Evolutionary conservation across 2,888 invertebrate genomes (phyloP).

Genomic region (Adineta ricciae): DNA sequence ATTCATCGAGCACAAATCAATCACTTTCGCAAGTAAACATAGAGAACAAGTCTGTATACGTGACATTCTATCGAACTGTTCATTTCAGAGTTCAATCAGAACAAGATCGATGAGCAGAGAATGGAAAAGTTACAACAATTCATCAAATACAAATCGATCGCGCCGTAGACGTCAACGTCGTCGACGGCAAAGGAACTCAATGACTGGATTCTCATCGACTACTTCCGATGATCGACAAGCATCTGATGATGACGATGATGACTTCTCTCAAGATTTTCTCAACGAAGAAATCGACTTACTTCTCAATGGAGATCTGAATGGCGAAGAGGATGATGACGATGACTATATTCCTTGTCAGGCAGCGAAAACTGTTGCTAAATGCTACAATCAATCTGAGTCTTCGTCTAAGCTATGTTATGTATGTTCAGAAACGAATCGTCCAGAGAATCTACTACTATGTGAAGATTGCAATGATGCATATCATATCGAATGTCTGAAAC

Average conservation of each 20-base stretch:
- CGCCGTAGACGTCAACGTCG: neutral
- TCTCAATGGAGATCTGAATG: neutral
- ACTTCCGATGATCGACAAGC: neutral
- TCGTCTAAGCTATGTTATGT: neutral
- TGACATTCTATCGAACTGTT: too few relatives aligned
- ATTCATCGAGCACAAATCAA: neutral
- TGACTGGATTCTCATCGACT: neutral
- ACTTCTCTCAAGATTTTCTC: neutral
- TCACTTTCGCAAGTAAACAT: neutral
- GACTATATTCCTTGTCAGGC: neutral
- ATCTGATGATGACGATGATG: neutral
- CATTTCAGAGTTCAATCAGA: neutral
- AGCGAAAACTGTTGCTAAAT: neutral
- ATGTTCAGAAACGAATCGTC: neutral
- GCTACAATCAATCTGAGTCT: neutral
- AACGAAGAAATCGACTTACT: neutral
- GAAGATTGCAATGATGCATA: slow-evolving; percentile 9
- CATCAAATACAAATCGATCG: neutral
- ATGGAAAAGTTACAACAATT: neutral
- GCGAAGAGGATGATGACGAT: neutral
- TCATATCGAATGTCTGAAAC: neutral
- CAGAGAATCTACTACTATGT: neutral
- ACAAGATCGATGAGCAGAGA: neutral
- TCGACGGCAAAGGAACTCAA: neutral
- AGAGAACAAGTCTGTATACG: too few relatives aligned